These are phyloP conservation scores for Penaeus indicus DNA, from an alignment of 1,140 invertebrate species.

Conservation along the genomic window DNA sequence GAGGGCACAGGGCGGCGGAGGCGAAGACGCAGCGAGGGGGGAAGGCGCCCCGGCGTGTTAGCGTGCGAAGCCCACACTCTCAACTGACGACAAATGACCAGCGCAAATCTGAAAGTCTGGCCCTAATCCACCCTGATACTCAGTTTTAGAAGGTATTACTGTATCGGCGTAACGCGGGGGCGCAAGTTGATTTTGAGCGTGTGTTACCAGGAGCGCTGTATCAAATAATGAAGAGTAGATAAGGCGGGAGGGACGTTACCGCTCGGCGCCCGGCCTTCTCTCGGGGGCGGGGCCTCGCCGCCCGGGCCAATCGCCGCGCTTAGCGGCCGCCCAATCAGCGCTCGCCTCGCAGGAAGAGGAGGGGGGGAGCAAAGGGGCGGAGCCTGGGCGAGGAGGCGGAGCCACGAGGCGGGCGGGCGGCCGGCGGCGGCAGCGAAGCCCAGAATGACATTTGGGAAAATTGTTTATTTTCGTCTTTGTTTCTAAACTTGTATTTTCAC, in stretches of 20 bases:
- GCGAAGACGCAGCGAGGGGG: slow-evolving; percentile 10
- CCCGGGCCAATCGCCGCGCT: slow-evolving; percentile 35
- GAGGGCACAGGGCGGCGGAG: neutral
- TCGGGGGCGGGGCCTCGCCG: slow-evolving; percentile 25
- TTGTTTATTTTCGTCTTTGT: slow-evolving; percentile 57
- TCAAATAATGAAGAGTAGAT: slow-evolving; percentile 61
- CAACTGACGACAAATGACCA: slow-evolving; percentile 60
- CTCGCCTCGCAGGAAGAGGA: neutral
- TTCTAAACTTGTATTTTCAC: slow-evolving; percentile 50
- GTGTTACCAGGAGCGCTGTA: slow-evolving; percentile 62
- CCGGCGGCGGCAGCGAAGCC: too few relatives aligned
- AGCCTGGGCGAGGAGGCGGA: too few relatives aligned
- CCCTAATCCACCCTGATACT: slow-evolving; percentile 58
- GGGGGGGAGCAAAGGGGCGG: neutral
- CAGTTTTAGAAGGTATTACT: slow-evolving; percentile 61
- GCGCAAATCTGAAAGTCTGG: slow-evolving; percentile 61
- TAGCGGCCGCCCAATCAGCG: slow-evolving; percentile 31
- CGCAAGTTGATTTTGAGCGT: slow-evolving; percentile 62
- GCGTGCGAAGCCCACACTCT: slow-evolving; percentile 35
- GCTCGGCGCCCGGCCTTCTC: neutral
- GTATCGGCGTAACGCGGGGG: slow-evolving; percentile 54
- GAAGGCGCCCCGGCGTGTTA: neutral
- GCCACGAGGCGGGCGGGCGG: too few relatives aligned
- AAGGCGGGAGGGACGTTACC: slow-evolving; percentile 42
- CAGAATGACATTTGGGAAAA: slow-evolving; percentile 53